Conservation (phyloP, 2,797 vertebrate species). For the Phylloscopus collybita region DNA sequence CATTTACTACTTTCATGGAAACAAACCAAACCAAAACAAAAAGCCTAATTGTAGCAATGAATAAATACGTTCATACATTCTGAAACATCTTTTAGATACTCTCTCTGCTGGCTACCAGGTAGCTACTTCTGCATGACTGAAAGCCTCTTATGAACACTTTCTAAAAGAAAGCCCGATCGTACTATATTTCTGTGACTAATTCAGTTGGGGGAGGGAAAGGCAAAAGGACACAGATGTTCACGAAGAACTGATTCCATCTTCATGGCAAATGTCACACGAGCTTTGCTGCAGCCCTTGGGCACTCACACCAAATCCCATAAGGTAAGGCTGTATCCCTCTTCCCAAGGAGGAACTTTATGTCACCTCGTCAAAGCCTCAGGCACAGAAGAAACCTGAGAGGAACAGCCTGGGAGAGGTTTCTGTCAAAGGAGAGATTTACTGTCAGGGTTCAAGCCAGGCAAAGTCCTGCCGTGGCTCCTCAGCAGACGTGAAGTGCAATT, state of each 20-base stretch:
- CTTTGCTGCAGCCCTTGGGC: background rate
- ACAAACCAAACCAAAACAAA: background rate
- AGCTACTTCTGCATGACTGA: background rate
- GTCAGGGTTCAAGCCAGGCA: background rate
- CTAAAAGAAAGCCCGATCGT: background rate
- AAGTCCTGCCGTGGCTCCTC: background rate
- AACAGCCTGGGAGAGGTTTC: background rate
- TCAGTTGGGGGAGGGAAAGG: background rate
- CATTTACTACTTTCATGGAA: background rate
- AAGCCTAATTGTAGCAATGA: background rate
- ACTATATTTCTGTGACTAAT: background rate
- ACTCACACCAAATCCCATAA: background rate
- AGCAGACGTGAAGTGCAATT: accelerated
- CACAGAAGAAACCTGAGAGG: background rate
- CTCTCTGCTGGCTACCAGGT: background rate
- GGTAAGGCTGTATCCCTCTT: background rate
- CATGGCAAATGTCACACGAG: background rate
- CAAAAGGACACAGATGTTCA: background rate
- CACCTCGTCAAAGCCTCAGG: background rate
- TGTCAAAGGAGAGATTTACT: background rate
- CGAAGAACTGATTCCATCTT: background rate
- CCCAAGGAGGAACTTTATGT: background rate
- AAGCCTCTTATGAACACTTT: background rate
- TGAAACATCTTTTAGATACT: background rate
- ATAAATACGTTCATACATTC: background rate